Evolutionary conservation across 2,888 invertebrate species (phyloP).

Genomic region (Adineta ricciae): DNA sequence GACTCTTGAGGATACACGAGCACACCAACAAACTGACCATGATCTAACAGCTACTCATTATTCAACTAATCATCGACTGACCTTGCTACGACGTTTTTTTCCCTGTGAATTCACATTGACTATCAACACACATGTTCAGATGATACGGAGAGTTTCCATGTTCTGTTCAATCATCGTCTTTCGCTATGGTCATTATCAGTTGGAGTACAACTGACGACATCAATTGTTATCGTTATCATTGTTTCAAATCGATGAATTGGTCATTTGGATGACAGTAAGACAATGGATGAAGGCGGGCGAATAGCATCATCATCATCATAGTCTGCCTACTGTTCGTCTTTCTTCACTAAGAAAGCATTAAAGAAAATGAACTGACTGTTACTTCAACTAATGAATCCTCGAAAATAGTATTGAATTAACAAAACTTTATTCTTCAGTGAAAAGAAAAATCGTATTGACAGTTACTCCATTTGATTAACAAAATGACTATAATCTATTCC

Average conservation of each 20-base stretch:
- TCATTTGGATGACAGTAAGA: neutral
- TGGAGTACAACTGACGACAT: slow-evolving; percentile 7
- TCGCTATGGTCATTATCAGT: neutral
- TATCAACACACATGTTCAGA: neutral
- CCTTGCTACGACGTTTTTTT: neutral
- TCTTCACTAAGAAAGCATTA: neutral
- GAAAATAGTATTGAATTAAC: neutral
- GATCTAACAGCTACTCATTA: neutral
- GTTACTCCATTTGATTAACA: neutral
- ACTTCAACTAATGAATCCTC: neutral
- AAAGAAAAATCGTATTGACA: neutral
- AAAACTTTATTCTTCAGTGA: neutral
- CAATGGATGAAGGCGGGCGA: neutral
- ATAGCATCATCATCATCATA: neutral
- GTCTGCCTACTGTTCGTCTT: neutral
- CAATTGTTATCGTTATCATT: neutral
- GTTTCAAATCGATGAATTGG: neutral
- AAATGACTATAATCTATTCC: neutral
- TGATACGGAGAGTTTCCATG: no score
- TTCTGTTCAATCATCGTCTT: neutral
- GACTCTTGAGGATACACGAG: neutral
- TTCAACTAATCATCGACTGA: neutral
- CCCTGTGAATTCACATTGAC: neutral
- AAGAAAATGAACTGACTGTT: neutral
- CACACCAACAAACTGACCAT: neutral